Evolutionary conservation across 2,797 vertebrate genomes (phyloP).

Genomic region (Phataginus tricuspis): DNA sequence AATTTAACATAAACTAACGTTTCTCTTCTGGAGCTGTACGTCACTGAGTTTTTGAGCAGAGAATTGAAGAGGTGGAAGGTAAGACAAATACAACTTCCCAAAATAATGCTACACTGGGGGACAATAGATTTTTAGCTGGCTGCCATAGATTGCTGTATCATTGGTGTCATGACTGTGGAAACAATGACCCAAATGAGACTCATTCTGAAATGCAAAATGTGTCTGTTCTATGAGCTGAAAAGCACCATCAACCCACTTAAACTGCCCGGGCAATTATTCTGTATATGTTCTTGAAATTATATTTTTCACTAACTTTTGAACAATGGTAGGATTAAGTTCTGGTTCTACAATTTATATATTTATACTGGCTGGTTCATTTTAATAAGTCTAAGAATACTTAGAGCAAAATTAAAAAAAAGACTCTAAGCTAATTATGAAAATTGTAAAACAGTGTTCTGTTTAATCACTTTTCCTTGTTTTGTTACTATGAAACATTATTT

Average conservation of each 20-base stretch:
- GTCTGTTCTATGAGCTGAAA: not conserved
- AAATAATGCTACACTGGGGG: not conserved
- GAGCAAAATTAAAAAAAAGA: conserved; percentile 18
- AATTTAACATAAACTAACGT: not conserved
- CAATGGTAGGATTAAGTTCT: not conserved
- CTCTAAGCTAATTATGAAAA: conserved; percentile 69
- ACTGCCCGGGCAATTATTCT: not conserved
- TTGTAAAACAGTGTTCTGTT: conserved; percentile 64
- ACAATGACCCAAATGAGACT: not conserved
- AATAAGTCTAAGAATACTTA: conserved; percentile 23
- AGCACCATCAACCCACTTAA: not conserved
- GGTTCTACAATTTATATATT: not conserved
- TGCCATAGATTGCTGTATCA: not conserved
- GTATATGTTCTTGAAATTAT: not conserved
- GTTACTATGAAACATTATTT: conserved; percentile 63
- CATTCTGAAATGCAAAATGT: conserved; percentile 16
- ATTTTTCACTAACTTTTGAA: conserved; percentile 23
- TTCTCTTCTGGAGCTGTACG: not conserved
- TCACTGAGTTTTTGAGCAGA: not conserved
- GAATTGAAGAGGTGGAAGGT: not conserved
- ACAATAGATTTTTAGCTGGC: not conserved
- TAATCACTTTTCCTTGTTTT: conserved; percentile 62
- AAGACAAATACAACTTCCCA: not conserved
- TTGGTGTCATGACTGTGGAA: not conserved
- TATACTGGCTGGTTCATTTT: not conserved